phyloP scores from a whole-genome alignment of 2,888 invertebrate species.

The Cyrtodaria siliqua region DNA sequence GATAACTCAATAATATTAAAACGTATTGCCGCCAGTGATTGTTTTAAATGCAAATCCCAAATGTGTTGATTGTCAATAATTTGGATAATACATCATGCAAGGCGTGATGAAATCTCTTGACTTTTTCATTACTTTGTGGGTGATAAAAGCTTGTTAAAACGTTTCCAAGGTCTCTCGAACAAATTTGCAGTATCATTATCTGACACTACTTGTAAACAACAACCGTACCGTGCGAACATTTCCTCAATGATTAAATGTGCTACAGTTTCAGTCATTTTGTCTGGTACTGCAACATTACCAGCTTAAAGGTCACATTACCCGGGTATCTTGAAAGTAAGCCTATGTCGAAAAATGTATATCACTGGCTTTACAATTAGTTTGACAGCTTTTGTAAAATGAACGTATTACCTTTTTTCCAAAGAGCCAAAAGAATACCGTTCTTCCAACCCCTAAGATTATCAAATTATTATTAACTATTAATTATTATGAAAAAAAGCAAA shows the following conservation, averaged over 20 bases:
- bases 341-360: too few species aligned
- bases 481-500: too few species aligned
- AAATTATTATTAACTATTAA: too few species aligned
- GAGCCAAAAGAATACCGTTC: too few species aligned
- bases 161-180: constrained; percentile 21
- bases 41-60: constrained; percentile 59
- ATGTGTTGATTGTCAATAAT: constrained; percentile 27
- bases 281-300: constrained; percentile 36
- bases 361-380: too few species aligned
- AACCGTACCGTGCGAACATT: constrained; percentile 31
- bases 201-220: constrained; percentile 30
- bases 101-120: constrained; percentile 41
- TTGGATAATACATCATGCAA: constrained; percentile 36
- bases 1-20: constrained; percentile 48
- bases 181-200: constrained; percentile 40
- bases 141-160: constrained; percentile 25
- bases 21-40: constrained; percentile 39
- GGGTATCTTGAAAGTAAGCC: too few species aligned
- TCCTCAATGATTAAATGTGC: constrained; percentile 26
- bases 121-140: constrained; percentile 17
- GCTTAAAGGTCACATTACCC: too few species aligned
- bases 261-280: constrained; percentile 38
- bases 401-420: too few species aligned
- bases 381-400: too few species aligned
- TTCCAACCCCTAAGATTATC: too few species aligned